phyloP scores from a whole-genome alignment of 2,113 vertebrate species.

The Ondatra zibethicus region DNA sequence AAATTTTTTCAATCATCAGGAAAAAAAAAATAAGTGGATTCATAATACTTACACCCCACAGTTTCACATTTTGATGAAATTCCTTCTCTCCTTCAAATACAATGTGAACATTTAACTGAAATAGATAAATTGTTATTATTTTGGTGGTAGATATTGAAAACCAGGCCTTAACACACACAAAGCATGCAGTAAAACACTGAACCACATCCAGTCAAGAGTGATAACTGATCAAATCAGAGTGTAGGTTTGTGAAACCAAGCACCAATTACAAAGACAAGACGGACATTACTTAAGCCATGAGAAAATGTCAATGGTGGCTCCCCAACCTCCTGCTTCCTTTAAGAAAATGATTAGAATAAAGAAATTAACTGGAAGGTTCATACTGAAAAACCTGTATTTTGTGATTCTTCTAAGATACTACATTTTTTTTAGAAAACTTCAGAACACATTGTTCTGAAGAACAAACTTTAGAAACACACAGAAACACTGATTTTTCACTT shows the following conservation, averaged over 20 bases:
- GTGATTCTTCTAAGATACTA: neutral
- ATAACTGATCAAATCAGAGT: neutral
- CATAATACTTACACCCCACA: constrained; percentile 96
- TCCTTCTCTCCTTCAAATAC: constrained; percentile 97
- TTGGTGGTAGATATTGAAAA: neutral
- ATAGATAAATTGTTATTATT: constrained; percentile 46
- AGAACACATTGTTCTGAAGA: neutral
- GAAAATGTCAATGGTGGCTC: neutral
- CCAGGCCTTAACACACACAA: neutral
- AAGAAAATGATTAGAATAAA: constrained; percentile 9
- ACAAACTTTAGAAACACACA: no score
- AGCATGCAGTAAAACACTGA: neutral
- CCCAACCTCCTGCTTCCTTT: neutral
- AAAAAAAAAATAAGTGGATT: neutral
- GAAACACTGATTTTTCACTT: neutral
- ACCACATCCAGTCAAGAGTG: neutral
- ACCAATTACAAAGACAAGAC: neutral
- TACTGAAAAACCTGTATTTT: neutral
- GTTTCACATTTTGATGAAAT: constrained; percentile 93
- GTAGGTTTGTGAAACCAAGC: neutral
- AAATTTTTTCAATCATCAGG: neutral
- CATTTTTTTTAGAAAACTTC: constrained; percentile 25
- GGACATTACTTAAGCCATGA: constrained; percentile 33
- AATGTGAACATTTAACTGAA: constrained; percentile 94
- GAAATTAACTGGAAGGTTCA: constrained; percentile 8